A percentile compares a stretch with the other conserved stretches of the same genome.
phyloP scores from a whole-genome alignment of 2,113 vertebrate genomes.

The Rousettus leschenaultii region DNA sequence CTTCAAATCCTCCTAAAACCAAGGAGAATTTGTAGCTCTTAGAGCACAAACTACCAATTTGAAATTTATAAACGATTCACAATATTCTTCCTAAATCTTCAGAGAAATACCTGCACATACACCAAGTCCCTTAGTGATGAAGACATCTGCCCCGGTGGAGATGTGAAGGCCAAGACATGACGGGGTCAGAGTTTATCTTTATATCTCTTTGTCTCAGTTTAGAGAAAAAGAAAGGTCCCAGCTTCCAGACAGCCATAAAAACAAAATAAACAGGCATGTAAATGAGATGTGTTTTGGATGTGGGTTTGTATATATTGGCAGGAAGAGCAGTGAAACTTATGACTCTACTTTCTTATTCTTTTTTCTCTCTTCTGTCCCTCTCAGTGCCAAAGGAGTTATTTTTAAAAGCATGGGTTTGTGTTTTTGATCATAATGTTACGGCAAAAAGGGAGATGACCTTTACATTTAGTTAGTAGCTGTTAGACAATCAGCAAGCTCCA shows the following conservation, averaged over 20 bases:
- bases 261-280: constrained; percentile 83
- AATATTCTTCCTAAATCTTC: neutral
- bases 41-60: neutral
- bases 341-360: constrained; percentile 67
- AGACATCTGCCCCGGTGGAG: neutral
- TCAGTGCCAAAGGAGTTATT: constrained; percentile 64
- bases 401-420: constrained; percentile 74
- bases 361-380: constrained; percentile 41
- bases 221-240: constrained; percentile 50
- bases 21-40: neutral
- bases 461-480: constrained; percentile 54
- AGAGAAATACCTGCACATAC: fast-evolving
- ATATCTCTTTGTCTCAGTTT: constrained; percentile 73
- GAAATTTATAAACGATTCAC: neutral
- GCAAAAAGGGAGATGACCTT: constrained; percentile 73
- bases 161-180: neutral
- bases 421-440: constrained; percentile 69
- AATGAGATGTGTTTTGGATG: constrained; percentile 82
- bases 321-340: constrained; percentile 73
- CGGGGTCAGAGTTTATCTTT: constrained; percentile 53
- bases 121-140: neutral
- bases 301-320: constrained; percentile 80
- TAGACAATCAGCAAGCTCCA: neutral
- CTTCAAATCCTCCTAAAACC: neutral
- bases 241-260: constrained; percentile 81